Conservation (phyloP, 2,888 invertebrate genomes). For the Brachyopa scutellaris region DNA sequence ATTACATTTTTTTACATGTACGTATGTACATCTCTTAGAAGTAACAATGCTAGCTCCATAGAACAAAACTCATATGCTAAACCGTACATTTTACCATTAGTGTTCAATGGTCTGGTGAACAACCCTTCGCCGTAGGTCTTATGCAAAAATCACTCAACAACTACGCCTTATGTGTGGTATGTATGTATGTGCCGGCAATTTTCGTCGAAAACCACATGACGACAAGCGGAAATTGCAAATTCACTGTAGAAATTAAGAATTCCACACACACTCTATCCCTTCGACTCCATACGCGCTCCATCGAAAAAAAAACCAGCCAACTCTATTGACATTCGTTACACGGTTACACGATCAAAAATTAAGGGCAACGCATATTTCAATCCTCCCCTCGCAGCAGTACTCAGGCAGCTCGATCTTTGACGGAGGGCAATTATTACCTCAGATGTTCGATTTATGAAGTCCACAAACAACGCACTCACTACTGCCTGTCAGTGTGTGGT, state of each 20-base stretch:
- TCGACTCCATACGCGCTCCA: constrained; percentile 23
- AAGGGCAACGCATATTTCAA: constrained; percentile 55
- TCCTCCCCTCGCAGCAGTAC: constrained; percentile 37
- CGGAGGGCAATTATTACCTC: constrained; percentile 34
- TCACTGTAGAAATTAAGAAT: constrained; percentile 32
- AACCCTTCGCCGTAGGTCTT: constrained; percentile 24
- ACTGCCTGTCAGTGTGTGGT: constrained; percentile 25
- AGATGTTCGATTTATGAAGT: constrained; percentile 42
- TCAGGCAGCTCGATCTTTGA: constrained; percentile 9
- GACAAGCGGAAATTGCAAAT: constrained; percentile 1
- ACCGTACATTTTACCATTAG: too few relatives aligned
- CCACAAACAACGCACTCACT: constrained; percentile 14
- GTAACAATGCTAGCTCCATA: too few relatives aligned
- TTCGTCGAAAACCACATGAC: constrained; percentile 32
- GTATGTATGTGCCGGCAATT: constrained; percentile 13
- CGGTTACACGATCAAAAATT: constrained; percentile 24
- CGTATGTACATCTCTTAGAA: too few relatives aligned
- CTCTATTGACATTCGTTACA: too few relatives aligned
- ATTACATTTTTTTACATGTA: too few relatives aligned
- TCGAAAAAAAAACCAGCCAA: too few relatives aligned
- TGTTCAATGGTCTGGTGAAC: constrained; percentile 56
- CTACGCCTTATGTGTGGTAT: too few relatives aligned
- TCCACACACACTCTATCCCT: constrained; percentile 26
- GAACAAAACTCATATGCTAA: too few relatives aligned
- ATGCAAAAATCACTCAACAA: constrained; percentile 48